phyloP scores from a whole-genome alignment of 2,888 invertebrate genomes.

The Oscheius sp. region DNA sequence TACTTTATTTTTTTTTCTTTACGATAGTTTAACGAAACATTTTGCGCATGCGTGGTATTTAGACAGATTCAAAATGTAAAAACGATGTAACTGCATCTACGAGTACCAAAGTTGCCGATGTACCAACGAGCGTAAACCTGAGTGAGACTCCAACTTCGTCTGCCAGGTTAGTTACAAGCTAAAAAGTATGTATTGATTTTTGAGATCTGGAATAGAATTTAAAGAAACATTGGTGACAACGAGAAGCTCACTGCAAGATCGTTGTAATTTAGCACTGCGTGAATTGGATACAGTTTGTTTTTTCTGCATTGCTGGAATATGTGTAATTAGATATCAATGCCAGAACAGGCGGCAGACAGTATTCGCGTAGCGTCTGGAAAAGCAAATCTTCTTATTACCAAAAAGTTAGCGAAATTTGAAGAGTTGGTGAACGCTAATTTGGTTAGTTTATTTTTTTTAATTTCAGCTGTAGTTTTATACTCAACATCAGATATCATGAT shows the following conservation, averaged over 20 bases:
- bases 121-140: neutral
- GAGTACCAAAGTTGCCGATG: neutral
- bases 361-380: constrained; percentile 46
- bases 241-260: constrained; percentile 6
- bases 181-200: neutral
- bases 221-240: constrained; percentile 4
- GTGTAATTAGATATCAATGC: constrained; percentile 24
- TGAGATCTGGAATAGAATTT: constrained; percentile 22
- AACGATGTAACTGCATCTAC: neutral
- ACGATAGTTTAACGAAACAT: neutral
- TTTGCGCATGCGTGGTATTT: neutral
- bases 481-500: neutral
- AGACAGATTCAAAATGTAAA: neutral
- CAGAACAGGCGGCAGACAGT: constrained; percentile 33
- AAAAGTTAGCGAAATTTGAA: constrained; percentile 50
- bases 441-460: constrained; percentile 30
- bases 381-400: constrained; percentile 40
- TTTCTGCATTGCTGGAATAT: neutral
- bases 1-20: neutral
- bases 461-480: too few species aligned
- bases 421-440: constrained; percentile 46
- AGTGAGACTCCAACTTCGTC: neutral
- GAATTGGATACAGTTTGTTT: constrained; percentile 18
- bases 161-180: constrained; percentile 15
- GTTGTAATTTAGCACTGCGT: neutral